A percentile compares a stretch with the other conserved stretches of the same genome.
These are phyloP conservation scores for Cyclophora albipunctata DNA, from an alignment of 2,888 invertebrate species.

Conservation along the genomic window DNA sequence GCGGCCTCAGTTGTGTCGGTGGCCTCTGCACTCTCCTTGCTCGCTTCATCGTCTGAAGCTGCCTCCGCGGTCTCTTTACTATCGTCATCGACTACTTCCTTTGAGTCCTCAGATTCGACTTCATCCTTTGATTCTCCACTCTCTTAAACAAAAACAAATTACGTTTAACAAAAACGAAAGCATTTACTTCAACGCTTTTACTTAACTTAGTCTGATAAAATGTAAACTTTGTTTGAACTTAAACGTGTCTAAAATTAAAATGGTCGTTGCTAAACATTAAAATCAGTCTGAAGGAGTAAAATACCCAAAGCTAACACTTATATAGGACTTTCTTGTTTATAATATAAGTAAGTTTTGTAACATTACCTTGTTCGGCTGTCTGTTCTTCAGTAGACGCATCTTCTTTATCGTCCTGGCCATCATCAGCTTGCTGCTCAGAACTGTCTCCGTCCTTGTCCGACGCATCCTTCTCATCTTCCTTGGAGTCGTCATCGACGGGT, in stretches of 20 bases:
- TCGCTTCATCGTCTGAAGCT: constrained; percentile 31
- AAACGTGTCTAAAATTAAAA: too few relatives aligned
- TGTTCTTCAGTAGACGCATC: constrained; percentile 64
- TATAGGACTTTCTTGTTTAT: too few relatives aligned
- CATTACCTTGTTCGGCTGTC: constrained; percentile 57
- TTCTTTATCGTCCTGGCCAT: constrained; percentile 29
- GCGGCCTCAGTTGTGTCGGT: constrained; percentile 35
- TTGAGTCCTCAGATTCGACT: constrained; percentile 28
- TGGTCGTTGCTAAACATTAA: too few relatives aligned
- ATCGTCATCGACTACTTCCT: constrained; percentile 38
- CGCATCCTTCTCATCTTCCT: constrained; percentile 49
- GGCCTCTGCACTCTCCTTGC: constrained; percentile 34
- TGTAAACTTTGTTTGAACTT: too few relatives aligned
- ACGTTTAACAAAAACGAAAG: background rate
- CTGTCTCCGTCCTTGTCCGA: constrained; percentile 45
- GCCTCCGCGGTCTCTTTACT: constrained; percentile 38
- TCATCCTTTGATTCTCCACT: constrained; percentile 51
- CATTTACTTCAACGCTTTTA: too few relatives aligned
- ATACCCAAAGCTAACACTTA: too few relatives aligned
- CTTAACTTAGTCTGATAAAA: too few relatives aligned
- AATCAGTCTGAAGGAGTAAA: too few relatives aligned
- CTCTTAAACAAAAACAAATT: constrained; percentile 35
- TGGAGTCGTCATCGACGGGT: constrained; percentile 47
- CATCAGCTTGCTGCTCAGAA: constrained; percentile 37
- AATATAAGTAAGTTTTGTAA: too few relatives aligned